These are phyloP conservation scores for Fukomys damarensis DNA, from an alignment of 2,113 vertebrate species.

Conservation along the genomic window DNA sequence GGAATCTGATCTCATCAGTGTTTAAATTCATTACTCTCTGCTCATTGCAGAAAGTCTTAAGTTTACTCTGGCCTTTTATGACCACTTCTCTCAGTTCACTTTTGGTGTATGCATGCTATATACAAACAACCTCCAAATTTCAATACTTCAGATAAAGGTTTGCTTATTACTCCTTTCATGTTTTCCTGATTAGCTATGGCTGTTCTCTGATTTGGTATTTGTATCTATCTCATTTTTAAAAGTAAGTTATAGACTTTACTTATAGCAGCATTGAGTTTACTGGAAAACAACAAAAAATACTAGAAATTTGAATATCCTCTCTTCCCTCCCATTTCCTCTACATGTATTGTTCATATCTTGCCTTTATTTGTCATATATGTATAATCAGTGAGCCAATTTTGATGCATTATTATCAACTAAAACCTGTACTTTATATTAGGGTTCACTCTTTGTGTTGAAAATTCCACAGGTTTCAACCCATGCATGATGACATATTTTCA, in stretches of 20 bases:
- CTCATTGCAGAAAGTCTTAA: not conserved
- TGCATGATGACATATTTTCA: not conserved
- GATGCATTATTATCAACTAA: not conserved
- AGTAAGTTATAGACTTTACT: not conserved
- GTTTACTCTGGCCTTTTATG: not conserved
- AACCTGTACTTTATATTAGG: not conserved
- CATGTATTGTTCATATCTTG: not conserved
- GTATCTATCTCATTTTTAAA: not conserved
- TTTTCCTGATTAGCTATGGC: not conserved
- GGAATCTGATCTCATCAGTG: not conserved
- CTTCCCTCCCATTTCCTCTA: too few relatives aligned
- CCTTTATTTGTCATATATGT: not conserved
- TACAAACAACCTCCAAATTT: not conserved
- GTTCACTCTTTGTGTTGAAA: not conserved
- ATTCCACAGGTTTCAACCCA: not conserved
- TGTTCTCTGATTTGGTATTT: not conserved
- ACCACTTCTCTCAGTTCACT: not conserved
- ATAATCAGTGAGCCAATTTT: not conserved
- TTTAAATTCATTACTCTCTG: not conserved
- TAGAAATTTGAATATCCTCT: not conserved
- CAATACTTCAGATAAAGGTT: not conserved
- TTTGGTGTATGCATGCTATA: not conserved
- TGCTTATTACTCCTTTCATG: not conserved
- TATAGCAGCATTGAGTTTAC: not conserved
- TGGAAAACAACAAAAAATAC: constrained; percentile 9